Evolutionary conservation across 1,140 invertebrate species (phyloP).

Genomic region (Zaprionus inermis): DNA sequence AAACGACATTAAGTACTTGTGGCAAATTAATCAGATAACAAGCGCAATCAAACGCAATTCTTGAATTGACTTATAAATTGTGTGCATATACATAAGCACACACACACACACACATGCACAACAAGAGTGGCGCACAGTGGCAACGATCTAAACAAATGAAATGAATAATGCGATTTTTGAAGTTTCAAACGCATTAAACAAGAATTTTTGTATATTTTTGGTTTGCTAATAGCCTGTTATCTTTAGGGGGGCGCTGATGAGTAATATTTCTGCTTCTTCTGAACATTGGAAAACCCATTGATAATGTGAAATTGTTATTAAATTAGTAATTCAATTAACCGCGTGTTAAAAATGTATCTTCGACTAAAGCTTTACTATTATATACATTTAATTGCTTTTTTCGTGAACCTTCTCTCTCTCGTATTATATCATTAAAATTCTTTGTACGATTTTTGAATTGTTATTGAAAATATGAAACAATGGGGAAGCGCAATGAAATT

Average conservation of each 20-base stretch:
- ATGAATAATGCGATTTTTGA: not conserved
- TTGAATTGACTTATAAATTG: slow-evolving; percentile 6
- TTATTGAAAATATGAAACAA: not conserved
- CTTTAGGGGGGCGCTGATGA: no score
- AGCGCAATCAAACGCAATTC: slow-evolving; percentile 1
- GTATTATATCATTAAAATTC: not conserved
- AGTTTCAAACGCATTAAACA: not conserved
- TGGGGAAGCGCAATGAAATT: not conserved
- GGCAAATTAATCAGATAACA: slow-evolving; percentile 7
- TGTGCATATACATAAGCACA: not conserved
- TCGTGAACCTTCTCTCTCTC: no score
- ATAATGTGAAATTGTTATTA: no score
- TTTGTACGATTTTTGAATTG: not conserved
- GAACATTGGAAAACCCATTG: no score
- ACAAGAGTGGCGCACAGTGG: not conserved
- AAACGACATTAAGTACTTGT: slow-evolving; percentile 1
- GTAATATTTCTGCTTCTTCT: no score
- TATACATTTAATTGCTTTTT: no score
- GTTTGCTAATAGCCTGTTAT: not conserved
- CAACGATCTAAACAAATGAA: slow-evolving; percentile 1
- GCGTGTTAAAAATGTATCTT: no score
- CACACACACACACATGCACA: not conserved
- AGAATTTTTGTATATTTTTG: not conserved
- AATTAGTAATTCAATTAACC: no score
- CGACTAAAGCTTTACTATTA: no score